Evolutionary conservation across 2,113 vertebrate genomes (phyloP).

Genomic region (Scytalopus superciliaris): DNA sequence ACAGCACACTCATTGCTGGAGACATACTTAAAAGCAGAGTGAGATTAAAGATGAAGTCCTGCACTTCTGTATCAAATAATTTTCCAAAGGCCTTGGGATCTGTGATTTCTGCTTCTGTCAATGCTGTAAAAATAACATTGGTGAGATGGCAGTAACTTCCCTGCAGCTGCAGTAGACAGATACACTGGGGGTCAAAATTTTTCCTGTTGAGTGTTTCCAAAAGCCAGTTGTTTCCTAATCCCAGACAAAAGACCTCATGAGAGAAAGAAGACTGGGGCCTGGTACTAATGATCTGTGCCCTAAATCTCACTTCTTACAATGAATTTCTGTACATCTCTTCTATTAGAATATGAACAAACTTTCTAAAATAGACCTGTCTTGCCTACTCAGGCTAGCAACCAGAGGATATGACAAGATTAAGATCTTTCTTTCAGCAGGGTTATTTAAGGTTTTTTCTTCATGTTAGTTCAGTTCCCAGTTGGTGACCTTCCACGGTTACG

Average conservation of each 20-base stretch:
- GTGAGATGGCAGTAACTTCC: background rate
- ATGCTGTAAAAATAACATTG: background rate
- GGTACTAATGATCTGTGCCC: background rate
- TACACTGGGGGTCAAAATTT: background rate
- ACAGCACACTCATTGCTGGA: background rate
- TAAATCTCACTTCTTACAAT: background rate
- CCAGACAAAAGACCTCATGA: background rate
- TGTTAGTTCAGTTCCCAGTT: background rate
- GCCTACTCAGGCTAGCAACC: background rate
- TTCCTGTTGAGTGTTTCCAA: background rate
- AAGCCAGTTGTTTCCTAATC: background rate
- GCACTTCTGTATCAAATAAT: background rate
- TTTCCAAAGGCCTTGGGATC: background rate
- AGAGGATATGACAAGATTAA: background rate
- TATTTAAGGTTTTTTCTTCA: background rate
- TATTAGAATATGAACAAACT: background rate
- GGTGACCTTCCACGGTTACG: background rate
- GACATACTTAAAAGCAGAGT: background rate
- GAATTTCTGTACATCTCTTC: background rate
- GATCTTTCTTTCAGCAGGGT: background rate
- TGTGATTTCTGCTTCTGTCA: background rate
- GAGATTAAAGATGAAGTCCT: background rate
- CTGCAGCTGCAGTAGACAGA: background rate
- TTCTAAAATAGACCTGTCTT: background rate
- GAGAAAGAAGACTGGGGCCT: background rate